These are phyloP conservation scores for Tholera decimalis DNA, from an alignment of 2,888 invertebrate genomes.

Conservation along the genomic window DNA sequence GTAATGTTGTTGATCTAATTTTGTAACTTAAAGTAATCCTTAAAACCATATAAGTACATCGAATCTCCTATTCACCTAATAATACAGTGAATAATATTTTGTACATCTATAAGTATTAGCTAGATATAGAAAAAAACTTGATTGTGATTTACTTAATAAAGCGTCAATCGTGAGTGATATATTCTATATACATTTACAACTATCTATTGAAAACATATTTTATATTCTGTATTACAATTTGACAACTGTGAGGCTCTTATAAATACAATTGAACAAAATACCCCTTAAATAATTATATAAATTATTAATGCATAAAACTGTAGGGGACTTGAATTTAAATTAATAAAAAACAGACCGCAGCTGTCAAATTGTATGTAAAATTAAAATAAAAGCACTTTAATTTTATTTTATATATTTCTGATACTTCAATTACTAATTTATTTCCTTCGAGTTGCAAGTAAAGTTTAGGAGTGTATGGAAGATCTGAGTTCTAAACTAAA, in stretches of 20 bases:
- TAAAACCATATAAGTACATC: neutral
- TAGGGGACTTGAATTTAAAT: neutral
- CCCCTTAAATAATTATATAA: neutral
- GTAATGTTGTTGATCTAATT: neutral
- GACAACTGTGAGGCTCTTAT: neutral
- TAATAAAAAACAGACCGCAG: neutral
- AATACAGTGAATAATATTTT: conserved; percentile 52
- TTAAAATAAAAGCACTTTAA: conserved; percentile 4
- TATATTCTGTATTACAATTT: conserved; percentile 35
- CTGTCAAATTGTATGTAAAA: conserved; percentile 30
- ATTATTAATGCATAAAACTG: neutral
- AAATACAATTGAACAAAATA: neutral
- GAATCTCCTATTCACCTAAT: conserved; percentile 24
- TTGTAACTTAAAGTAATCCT: neutral
- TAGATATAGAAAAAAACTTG: conserved; percentile 67
- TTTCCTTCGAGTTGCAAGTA: neutral
- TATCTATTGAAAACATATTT: conserved; percentile 48
- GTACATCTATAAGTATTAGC: conserved; percentile 58
- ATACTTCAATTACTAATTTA: conserved; percentile 2
- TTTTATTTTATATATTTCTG: neutral
- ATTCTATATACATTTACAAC: conserved; percentile 62
- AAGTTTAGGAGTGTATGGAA: neutral
- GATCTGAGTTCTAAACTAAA: neutral
- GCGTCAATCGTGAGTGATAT: conserved; percentile 75
- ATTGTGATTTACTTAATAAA: conserved; percentile 73